Evolutionary conservation across 1,140 invertebrate species (phyloP), one percentile per base, ranked within the genome.

Genomic region (Eubasilissa regina): DNA sequence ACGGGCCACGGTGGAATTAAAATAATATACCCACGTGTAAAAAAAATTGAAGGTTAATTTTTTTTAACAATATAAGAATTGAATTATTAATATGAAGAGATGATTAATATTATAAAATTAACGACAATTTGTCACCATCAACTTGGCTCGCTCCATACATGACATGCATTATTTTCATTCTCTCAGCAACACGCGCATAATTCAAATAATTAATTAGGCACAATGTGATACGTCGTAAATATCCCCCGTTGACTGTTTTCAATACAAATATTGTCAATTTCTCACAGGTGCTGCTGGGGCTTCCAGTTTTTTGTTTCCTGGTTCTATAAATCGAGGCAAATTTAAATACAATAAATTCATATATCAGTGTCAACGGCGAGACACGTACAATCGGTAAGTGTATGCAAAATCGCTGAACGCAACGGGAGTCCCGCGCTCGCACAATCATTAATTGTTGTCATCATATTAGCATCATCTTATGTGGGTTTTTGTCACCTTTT

Each of bases 271-370:
- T 64, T 64, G 60, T 64, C 60, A 64, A 25, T 64, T 25, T 64
- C 60, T 43, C 60, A 64, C 60, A 64, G 60, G 60, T 64, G 60
- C 35, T 35, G 25, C 60, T n/a, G 19, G 8, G 60, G 60, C 60
- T 64, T 43, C 60, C 21, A 64, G 60, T 64, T 64, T 64, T 64
- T 64, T 64, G 35, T 64, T 64, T 64, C 60, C 60, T 64, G 60
- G 60, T 44, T 64, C 35, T 25, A 25, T 64, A 64, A 64, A 64
- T 64, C 35, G 35, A 12, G 7, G 35, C 60, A 64, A 35, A 35
- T 64, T 64, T n/a, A 64, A 43, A 64, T 64, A 64, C 60, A 64
- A 64, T 64, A 64, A 64, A 64, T 64, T 64, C 60, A 64, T 64
- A 64, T 64, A 64, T 64, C 60, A 64, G 25, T 64, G 60, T 64